These are phyloP conservation scores for Coelopa frigida DNA, from an alignment of 1,140 invertebrate genomes.

Conservation along the genomic window DNA sequence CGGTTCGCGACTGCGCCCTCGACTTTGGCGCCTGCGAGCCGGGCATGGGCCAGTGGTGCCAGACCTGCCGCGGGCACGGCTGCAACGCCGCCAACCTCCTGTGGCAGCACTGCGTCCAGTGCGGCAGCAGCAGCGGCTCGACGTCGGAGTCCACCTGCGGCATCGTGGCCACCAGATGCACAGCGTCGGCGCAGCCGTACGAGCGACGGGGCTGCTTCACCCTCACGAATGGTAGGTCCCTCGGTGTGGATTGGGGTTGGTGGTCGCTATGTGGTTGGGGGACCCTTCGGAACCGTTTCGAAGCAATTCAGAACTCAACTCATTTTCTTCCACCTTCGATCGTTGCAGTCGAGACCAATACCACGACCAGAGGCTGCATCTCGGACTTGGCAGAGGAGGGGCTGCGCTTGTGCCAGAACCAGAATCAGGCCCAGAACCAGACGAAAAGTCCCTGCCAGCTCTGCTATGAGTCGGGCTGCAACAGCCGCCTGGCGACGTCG, in stretches of 20 bases:
- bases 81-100: not conserved
- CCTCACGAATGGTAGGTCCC: not conserved
- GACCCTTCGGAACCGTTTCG: too few relatives aligned
- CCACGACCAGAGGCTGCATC: conserved; percentile 26
- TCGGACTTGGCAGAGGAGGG: conserved; percentile 17
- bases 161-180: not conserved
- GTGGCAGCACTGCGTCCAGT: not conserved
- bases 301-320: too few relatives aligned
- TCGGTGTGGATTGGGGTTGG: too few relatives aligned
- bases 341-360: conserved; percentile 16
- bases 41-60: not conserved
- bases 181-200: not conserved
- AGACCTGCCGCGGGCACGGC: not conserved
- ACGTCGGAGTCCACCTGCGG: not conserved
- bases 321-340: not conserved
- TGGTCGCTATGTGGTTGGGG: too few relatives aligned
- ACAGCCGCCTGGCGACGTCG: conserved; percentile 6
- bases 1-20: not conserved
- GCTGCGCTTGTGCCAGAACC: conserved; percentile 14
- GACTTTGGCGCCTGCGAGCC: not conserved
- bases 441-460: conserved; percentile 15
- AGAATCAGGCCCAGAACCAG: conserved; percentile 18
- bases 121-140: not conserved
- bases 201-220: not conserved
- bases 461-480: conserved; percentile 22